Evolutionary conservation across 2,888 invertebrate species (phyloP), one percentile per base, ranked within the genome.

Genomic region (Cryptus viduatorius): DNA sequence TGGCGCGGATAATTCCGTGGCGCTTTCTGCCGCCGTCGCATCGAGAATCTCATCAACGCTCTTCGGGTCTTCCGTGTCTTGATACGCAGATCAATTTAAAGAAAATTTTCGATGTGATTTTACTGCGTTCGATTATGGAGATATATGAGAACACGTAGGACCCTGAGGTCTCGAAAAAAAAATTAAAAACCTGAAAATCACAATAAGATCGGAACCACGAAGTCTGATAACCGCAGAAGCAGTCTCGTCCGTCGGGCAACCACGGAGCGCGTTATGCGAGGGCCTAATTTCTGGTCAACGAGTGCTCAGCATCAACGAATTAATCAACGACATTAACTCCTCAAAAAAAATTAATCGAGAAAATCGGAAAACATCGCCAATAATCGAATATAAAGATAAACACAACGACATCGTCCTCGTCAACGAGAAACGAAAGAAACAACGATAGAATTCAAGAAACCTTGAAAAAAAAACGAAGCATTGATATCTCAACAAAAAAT

Each of bases 131-230:
- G n/a, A 75, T 82, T 65, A 91, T 89, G 90, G 87, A 92, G 84
- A 91, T 90, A 69, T 91, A 90, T 83, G 89, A 92, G 56, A 89
- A 90, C 64, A 90, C 89, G 82, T 89, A 89, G 72, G 76, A 42
- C 76, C 71, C 42, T 10, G 3, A 29, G 42, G 59, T 48, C 61
- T 29, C 14, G 12, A 1, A 12, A 59, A 29, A 12, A 29, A 59
- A 24, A 48, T 48, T n/a, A 12, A 24, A 24, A 24, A 12, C 4
- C 12, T 0, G 12, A 3, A 10, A 14, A 48, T 14, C 48, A n/a
- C 1, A 24, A 10, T 0, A 29, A 0, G 4, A 4, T 31, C 31
- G 14, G n/a, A 3, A 67, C 37, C 37, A 37, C 37, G 48, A 42
- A 16, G 31, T 4, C 24, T 16, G 42, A 7, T 0, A 16, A 29